A percentile compares a stretch with the other conserved stretches of the same genome.
Evolutionary conservation across 2,888 invertebrate genomes (phyloP).

Genomic region (Perizoma flavofasciatum): DNA sequence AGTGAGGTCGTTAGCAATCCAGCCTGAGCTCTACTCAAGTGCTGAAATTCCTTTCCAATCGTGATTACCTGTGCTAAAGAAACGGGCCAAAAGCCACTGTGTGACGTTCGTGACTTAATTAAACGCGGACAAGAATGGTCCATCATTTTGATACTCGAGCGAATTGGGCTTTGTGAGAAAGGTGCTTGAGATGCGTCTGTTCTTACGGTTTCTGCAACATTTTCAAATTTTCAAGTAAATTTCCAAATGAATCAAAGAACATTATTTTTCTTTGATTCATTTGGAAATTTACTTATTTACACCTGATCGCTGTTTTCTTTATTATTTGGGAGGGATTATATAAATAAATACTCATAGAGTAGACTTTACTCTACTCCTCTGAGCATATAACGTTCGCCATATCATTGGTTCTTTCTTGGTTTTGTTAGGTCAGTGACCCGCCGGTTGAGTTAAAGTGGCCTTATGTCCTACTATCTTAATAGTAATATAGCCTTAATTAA

Average conservation of each 20-base stretch:
- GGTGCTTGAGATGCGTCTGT: slow-evolving; percentile 24
- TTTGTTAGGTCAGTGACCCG: too few species aligned
- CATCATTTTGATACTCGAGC: slow-evolving; percentile 51
- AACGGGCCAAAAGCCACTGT: slow-evolving; percentile 54
- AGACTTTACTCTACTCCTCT: too few species aligned
- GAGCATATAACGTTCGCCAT: too few species aligned
- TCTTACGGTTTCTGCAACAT: slow-evolving; percentile 17
- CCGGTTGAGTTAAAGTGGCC: too few species aligned
- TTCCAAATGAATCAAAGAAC: too few species aligned
- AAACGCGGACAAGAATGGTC: slow-evolving; percentile 58
- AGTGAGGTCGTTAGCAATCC: slow-evolving; percentile 61
- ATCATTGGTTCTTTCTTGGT: too few species aligned
- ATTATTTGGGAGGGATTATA: neutral
- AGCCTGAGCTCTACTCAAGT: slow-evolving; percentile 55
- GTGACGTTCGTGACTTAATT: slow-evolving; percentile 69
- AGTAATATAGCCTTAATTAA: too few species aligned
- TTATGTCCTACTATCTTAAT: too few species aligned
- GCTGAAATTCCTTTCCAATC: slow-evolving; percentile 70
- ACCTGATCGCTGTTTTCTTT: neutral
- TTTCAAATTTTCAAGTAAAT: slow-evolving; percentile 12
- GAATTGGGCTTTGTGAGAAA: slow-evolving; percentile 36
- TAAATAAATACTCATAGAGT: neutral
- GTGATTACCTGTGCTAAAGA: slow-evolving; percentile 65
- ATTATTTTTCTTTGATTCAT: slow-evolving; percentile 18
- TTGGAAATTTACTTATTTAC: slow-evolving; percentile 9